Evolutionary conservation across 2,113 vertebrate species (phyloP).

Genomic region (Rhinolophus sinicus): DNA sequence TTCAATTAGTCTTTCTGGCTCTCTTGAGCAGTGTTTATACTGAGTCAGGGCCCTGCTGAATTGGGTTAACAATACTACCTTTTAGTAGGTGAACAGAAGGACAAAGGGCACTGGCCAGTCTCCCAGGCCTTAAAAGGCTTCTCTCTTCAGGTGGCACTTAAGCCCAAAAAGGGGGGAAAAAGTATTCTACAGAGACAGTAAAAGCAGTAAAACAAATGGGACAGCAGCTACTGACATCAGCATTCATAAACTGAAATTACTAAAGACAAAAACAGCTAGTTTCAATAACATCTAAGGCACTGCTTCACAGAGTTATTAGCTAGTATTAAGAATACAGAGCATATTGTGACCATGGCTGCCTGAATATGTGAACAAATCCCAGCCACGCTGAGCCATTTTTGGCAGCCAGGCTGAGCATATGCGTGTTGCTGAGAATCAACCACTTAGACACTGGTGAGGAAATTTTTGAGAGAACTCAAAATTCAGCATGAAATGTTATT

Average conservation of each 20-base stretch:
- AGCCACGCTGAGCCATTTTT: background rate
- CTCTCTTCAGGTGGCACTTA: slow-evolving; percentile 76
- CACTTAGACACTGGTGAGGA: background rate
- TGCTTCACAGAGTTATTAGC: background rate
- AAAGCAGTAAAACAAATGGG: slow-evolving; percentile 58
- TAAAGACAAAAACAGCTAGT: slow-evolving; percentile 4
- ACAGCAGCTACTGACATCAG: slow-evolving; percentile 46
- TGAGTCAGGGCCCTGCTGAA: slow-evolving; percentile 67
- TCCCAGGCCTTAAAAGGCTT: slow-evolving; percentile 77
- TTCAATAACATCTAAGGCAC: background rate
- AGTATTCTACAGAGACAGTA: slow-evolving; percentile 60
- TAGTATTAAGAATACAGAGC: background rate
- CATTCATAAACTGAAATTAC: slow-evolving; percentile 47
- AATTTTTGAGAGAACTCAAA: slow-evolving; percentile 39
- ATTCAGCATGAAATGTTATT: background rate
- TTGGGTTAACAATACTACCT: slow-evolving; percentile 77
- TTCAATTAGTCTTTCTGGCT: slow-evolving; percentile 81
- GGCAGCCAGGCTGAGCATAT: background rate
- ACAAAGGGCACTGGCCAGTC: slow-evolving; percentile 76
- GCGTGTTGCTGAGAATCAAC: background rate
- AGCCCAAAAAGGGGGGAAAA: slow-evolving; percentile 55
- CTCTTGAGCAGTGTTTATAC: slow-evolving; percentile 81
- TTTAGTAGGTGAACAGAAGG: slow-evolving; percentile 78
- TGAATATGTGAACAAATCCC: background rate
- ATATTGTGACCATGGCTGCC: rapidly evolving